Percentiles rank a stretch among this genome's conserved stretches.
Evolutionary conservation across 2,888 invertebrate genomes (phyloP).

Genomic region (Morpho deidamia): DNA sequence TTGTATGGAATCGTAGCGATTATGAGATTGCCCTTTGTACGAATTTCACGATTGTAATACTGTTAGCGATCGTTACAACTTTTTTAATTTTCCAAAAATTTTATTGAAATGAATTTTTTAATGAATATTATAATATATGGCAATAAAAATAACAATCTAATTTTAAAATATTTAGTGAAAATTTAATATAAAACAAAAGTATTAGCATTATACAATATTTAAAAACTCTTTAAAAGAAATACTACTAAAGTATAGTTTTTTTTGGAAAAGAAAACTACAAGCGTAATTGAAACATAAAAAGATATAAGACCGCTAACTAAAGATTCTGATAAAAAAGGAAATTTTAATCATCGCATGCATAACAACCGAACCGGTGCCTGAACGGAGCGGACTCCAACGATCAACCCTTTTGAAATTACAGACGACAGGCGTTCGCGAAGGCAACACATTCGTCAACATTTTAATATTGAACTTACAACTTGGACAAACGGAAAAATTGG

Average conservation of each 20-base stretch:
- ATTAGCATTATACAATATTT: too few species aligned
- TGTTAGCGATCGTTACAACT: conserved; percentile 10
- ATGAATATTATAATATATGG: too few species aligned
- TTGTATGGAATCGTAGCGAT: background rate
- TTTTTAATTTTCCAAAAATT: too few species aligned
- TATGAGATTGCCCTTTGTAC: too few species aligned
- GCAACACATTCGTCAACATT: conserved; percentile 27
- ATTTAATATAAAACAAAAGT: too few species aligned
- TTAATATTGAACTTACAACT: background rate
- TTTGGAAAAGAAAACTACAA: conserved; percentile 1
- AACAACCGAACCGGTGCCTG: conserved; percentile 55
- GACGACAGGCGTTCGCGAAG: conserved; percentile 49
- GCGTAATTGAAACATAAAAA: conserved; percentile 1
- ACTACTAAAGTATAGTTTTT: background rate
- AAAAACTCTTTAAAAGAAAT: too few species aligned
- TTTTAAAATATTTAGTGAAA: too few species aligned
- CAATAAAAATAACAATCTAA: too few species aligned
- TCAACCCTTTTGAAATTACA: conserved; percentile 78
- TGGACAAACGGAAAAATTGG: too few species aligned
- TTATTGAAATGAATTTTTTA: background rate
- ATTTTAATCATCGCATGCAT: conserved; percentile 45
- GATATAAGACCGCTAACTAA: conserved; percentile 13
- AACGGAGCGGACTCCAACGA: conserved; percentile 58
- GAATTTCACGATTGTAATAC: background rate
- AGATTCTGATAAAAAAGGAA: conserved; percentile 6